A percentile compares a stretch with the other conserved stretches of the same genome.
phyloP scores from a whole-genome alignment of 1,140 invertebrate genomes.

The Apis cerana region DNA sequence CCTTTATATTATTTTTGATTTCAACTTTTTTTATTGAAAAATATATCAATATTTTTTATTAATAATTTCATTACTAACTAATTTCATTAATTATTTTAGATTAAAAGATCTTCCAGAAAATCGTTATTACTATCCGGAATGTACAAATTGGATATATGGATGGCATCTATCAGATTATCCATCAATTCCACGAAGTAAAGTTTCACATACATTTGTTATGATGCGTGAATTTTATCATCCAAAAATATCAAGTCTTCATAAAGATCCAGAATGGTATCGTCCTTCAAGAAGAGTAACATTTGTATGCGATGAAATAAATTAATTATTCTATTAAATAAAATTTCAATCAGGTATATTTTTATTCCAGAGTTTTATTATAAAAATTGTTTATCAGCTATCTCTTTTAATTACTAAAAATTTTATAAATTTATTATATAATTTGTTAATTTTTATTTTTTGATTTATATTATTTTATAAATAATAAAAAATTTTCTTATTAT shows the following conservation, averaged over 20 bases:
- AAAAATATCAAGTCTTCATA: constrained; percentile 63
- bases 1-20: neutral
- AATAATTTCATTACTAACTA: neutral
- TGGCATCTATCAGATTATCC: constrained; percentile 72
- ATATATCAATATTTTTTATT: neutral
- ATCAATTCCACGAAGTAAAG: constrained; percentile 42
- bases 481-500: neutral
- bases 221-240: constrained; percentile 65
- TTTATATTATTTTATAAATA: neutral
- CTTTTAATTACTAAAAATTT: neutral
- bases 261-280: constrained; percentile 66
- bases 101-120: constrained; percentile 70
- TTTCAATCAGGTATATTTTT: neutral
- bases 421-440: neutral
- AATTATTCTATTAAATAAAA: neutral
- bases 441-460: neutral
- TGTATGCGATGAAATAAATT: constrained; percentile 57
- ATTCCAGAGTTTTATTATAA: neutral
- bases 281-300: constrained; percentile 60
- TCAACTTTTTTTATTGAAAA: neutral
- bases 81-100: constrained; percentile 55
- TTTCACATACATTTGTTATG: constrained; percentile 57
- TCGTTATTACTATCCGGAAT: constrained; percentile 72
- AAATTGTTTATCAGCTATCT: neutral
- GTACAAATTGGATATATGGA: constrained; percentile 72